phyloP scores from a whole-genome alignment of 1,140 invertebrate species.

The Drosophila obscura region DNA sequence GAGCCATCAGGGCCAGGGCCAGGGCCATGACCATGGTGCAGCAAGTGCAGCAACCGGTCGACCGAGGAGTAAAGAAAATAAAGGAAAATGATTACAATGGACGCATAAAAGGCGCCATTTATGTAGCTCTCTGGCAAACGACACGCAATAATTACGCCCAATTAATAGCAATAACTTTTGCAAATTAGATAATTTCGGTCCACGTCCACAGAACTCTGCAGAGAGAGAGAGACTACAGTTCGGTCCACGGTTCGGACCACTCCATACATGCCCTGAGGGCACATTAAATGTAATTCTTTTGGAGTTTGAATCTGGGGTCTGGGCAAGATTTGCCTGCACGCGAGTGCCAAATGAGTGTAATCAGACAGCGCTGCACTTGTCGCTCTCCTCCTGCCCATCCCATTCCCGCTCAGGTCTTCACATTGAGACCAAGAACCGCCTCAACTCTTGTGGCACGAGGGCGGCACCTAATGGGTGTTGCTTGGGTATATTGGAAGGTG shows the following conservation, averaged over 20 bases:
- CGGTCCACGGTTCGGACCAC: not conserved
- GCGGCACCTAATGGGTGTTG: slow-evolving; percentile 23
- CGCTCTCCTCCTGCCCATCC: slow-evolving; percentile 6
- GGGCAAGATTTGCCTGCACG: slow-evolving; percentile 38
- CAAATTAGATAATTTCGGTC: slow-evolving; percentile 81
- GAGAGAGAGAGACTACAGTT: slow-evolving; percentile 4
- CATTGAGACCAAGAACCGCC: slow-evolving; percentile 37
- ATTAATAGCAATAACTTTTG: slow-evolving; percentile 82
- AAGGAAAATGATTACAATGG: slow-evolving; percentile 77
- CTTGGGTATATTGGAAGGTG: slow-evolving; percentile 6
- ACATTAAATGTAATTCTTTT: slow-evolving; percentile 62
- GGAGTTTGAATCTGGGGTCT: slow-evolving; percentile 14
- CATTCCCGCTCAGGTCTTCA: slow-evolving; percentile 8
- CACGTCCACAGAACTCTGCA: slow-evolving; percentile 16
- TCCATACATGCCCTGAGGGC: slow-evolving; percentile 21
- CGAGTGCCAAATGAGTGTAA: slow-evolving; percentile 59
- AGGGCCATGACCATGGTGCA: not conserved
- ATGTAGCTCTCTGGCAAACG: slow-evolving; percentile 47
- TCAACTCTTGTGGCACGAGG: slow-evolving; percentile 38
- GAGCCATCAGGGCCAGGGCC: too few relatives aligned
- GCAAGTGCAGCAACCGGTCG: slow-evolving; percentile 15
- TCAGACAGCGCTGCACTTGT: slow-evolving; percentile 52
- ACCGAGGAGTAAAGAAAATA: slow-evolving; percentile 13
- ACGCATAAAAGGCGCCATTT: slow-evolving; percentile 79
- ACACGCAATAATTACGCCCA: slow-evolving; percentile 81